Conservation (phyloP, 2,888 invertebrate species). For the Epistrophella euchroma region DNA sequence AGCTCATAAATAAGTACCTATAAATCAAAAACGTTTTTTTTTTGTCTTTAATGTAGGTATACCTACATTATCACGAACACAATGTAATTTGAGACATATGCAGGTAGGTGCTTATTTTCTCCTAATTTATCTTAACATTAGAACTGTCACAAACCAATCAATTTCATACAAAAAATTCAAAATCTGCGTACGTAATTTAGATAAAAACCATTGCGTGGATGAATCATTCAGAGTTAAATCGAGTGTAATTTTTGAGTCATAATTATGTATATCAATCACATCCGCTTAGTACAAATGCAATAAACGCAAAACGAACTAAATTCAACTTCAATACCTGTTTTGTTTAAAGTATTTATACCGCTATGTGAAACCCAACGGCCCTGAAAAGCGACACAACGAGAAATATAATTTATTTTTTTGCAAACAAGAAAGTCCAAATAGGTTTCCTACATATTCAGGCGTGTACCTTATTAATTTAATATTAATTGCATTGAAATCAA, state of each 20-base stretch:
- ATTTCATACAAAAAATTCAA: background rate
- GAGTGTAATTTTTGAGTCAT: conserved; percentile 48
- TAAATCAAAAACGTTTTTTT: too few species aligned
- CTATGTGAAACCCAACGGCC: conserved; percentile 46
- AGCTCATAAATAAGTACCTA: too few species aligned
- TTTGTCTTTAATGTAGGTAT: too few species aligned
- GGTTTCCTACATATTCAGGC: background rate
- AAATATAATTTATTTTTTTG: conserved; percentile 39
- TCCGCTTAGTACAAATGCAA: conserved; percentile 27
- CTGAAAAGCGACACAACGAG: conserved; percentile 46
- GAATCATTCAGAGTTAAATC: conserved; percentile 6
- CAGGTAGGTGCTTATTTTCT: too few species aligned
- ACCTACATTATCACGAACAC: too few species aligned
- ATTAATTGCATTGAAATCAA: background rate
- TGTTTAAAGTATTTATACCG: conserved; percentile 14
- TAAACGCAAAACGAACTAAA: conserved; percentile 41
- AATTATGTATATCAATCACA: conserved; percentile 59
- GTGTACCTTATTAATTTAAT: conserved; percentile 23
- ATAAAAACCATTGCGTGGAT: background rate
- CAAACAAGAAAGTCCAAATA: conserved; percentile 45
- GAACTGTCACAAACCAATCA: background rate
- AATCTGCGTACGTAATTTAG: conserved; percentile 24
- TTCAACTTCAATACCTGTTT: conserved; percentile 39
- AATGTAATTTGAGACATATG: too few species aligned
- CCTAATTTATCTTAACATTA: too few species aligned